A percentile compares a stretch with the other conserved stretches of the same genome.
Conservation (phyloP, 2,113 vertebrate species). For the Phoxinus phoxinus region DNA sequence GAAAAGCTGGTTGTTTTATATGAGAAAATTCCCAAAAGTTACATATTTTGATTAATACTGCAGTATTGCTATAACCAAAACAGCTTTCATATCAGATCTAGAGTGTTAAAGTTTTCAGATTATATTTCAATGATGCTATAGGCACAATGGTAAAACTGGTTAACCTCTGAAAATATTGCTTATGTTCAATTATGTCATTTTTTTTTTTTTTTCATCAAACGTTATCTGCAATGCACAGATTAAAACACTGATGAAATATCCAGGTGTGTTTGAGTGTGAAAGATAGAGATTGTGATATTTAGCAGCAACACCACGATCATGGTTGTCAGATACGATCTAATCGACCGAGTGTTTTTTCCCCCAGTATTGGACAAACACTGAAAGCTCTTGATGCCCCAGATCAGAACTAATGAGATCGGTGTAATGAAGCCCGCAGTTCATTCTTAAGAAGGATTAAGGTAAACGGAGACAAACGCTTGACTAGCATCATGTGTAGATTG, state of each 20-base stretch:
- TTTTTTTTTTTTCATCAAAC: no score
- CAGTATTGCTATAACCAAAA: background rate
- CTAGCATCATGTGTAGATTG: background rate
- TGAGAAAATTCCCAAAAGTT: background rate
- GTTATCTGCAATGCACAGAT: background rate
- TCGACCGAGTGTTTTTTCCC: background rate
- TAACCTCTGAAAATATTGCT: no score
- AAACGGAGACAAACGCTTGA: background rate
- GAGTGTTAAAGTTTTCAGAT: background rate
- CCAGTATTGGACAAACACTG: no score
- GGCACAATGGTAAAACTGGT: no score
- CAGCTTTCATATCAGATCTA: background rate
- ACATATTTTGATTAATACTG: background rate
- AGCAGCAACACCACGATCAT: background rate
- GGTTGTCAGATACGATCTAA: background rate
- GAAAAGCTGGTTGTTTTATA: background rate
- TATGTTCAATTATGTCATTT: no score
- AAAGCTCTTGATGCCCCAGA: conserved; percentile 31
- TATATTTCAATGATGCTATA: background rate
- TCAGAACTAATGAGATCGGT: conserved; percentile 44
- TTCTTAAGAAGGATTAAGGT: conserved; percentile 19
- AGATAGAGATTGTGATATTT: background rate
- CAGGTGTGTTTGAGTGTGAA: background rate
- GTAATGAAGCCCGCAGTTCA: conserved; percentile 40
- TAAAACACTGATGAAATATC: background rate